Conservation (phyloP, 2,888 invertebrate genomes). For the Platycnemis pennipes region DNA sequence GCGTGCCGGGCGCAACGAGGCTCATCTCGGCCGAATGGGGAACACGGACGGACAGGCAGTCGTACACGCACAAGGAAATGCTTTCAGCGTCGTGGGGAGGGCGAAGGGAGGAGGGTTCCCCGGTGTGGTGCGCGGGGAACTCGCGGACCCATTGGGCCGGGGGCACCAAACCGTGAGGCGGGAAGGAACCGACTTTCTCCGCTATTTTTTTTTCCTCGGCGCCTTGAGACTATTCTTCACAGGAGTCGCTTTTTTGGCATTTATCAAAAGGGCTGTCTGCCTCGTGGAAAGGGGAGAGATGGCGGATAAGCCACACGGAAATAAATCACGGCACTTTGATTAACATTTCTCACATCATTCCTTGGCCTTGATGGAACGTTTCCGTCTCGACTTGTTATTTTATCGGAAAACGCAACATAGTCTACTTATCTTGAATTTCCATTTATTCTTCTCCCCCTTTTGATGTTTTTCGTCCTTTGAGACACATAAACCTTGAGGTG, state of each 20-base stretch:
- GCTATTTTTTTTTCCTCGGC: neutral
- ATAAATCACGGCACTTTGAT: conserved; percentile 28
- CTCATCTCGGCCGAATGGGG: neutral
- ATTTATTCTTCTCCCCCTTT: neutral
- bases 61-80: conserved; percentile 6
- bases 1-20: no score
- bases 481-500: neutral
- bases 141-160: neutral
- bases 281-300: neutral
- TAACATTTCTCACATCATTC: conserved; percentile 39
- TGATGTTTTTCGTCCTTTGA: neutral
- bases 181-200: neutral
- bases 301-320: neutral
- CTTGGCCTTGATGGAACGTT: neutral
- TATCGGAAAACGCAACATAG: neutral
- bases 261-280: neutral
- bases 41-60: neutral
- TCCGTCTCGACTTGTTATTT: neutral
- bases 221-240: neutral
- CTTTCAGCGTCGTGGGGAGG: neutral
- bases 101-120: neutral
- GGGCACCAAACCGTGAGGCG: neutral
- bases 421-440: neutral
- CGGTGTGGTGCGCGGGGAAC: no score
- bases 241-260: conserved; percentile 30